Evolutionary conservation across 2,113 vertebrate genomes (phyloP).

Genomic region (Murina feae): DNA sequence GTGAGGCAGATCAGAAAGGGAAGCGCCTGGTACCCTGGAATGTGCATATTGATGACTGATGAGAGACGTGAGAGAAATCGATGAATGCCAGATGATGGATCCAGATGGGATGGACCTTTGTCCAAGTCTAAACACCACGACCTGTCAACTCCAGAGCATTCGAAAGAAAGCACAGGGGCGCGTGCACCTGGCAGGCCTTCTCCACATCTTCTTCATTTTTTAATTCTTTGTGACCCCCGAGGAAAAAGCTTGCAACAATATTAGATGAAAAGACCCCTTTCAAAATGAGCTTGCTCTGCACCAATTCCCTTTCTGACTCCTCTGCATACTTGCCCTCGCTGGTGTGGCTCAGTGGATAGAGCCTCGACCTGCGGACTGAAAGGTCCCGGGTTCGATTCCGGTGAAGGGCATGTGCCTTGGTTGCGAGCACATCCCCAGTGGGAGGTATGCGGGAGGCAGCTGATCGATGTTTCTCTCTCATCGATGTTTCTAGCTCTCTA

Average conservation of each 20-base stretch:
- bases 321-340: constrained; percentile 84
- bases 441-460: too few species aligned
- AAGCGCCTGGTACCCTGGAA: constrained; percentile 74
- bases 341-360: too few species aligned
- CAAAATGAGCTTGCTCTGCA: constrained; percentile 77
- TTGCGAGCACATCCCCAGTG: too few species aligned
- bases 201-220: too few species aligned
- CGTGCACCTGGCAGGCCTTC: constrained; percentile 76
- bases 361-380: too few species aligned
- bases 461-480: too few species aligned
- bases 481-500: too few species aligned
- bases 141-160: constrained; percentile 80
- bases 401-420: too few species aligned
- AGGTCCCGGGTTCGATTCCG: too few species aligned
- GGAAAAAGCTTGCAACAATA: constrained; percentile 80
- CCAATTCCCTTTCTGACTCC: constrained; percentile 70
- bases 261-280: constrained; percentile 80
- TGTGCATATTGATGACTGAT: constrained; percentile 84
- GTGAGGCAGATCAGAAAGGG: constrained; percentile 75
- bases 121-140: constrained; percentile 67
- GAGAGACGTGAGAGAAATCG: constrained; percentile 74
- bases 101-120: constrained; percentile 75
- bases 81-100: constrained; percentile 80
- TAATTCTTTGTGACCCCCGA: constrained; percentile 71
- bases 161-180: constrained; percentile 72